phyloP scores from a whole-genome alignment of 2,113 vertebrate genomes.

The Chunga burmeisteri region DNA sequence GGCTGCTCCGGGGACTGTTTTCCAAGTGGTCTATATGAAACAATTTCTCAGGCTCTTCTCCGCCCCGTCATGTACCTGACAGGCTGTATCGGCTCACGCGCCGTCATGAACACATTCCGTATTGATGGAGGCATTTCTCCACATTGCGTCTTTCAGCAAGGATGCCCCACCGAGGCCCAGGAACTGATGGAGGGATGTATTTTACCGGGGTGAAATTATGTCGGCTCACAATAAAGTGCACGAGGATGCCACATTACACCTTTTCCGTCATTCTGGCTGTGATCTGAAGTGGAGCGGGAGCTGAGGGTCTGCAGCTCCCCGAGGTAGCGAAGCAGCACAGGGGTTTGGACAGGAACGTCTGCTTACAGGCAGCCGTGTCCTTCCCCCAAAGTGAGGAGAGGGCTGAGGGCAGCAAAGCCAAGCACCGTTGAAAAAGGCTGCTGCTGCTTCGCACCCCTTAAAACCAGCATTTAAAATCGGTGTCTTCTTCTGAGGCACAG shows the following conservation, averaged over 20 bases:
- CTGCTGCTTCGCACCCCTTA: background rate
- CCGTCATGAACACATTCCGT: slow-evolving; percentile 56
- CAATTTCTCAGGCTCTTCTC: slow-evolving; percentile 72
- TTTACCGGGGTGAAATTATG: slow-evolving; percentile 32
- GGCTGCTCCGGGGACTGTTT: slow-evolving; percentile 68
- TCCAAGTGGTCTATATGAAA: slow-evolving; percentile 67
- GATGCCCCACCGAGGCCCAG: slow-evolving; percentile 33
- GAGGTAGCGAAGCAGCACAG: background rate
- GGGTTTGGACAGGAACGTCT: fast-evolving
- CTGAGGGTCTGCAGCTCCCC: slow-evolving; percentile 35
- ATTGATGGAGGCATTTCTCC: slow-evolving; percentile 69
- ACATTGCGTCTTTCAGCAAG: slow-evolving; percentile 21
- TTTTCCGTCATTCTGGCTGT: slow-evolving; percentile 27
- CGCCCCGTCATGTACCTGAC: slow-evolving; percentile 66
- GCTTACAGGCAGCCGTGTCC: fast-evolving
- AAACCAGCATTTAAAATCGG: background rate
- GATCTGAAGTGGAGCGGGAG: slow-evolving; percentile 41
- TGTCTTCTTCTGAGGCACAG: background rate
- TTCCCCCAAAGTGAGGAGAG: background rate
- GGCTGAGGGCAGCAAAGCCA: background rate
- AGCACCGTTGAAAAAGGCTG: background rate
- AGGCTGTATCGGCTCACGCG: slow-evolving; percentile 60
- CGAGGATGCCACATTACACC: slow-evolving; percentile 47
- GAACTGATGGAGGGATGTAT: slow-evolving; percentile 47
- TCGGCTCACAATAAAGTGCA: slow-evolving; percentile 45